Conservation (phyloP, 2,113 vertebrate species). For the Ammospiza nelsoni region DNA sequence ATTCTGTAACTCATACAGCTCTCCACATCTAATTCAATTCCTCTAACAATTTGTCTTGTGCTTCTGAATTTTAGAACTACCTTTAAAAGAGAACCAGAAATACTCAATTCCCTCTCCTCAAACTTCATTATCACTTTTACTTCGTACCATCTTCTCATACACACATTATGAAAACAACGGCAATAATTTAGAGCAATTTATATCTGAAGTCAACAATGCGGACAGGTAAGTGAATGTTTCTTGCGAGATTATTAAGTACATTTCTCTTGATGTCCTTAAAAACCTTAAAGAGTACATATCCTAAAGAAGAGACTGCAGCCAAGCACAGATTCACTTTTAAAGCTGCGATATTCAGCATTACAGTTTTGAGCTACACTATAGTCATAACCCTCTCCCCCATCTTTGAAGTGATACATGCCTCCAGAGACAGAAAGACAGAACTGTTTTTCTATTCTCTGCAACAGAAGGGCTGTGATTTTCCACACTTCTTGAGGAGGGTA, state of each 20-base stretch:
- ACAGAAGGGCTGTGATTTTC: not conserved
- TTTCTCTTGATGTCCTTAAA: not conserved
- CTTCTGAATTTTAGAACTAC: not conserved
- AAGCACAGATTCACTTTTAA: not conserved
- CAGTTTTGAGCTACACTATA: not conserved
- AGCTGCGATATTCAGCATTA: not conserved
- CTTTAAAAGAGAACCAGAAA: not conserved
- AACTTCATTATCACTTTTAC: not conserved
- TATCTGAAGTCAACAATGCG: not conserved
- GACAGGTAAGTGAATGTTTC: not conserved
- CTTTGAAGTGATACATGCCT: not conserved
- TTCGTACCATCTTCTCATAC: not conserved
- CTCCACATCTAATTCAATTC: not conserved
- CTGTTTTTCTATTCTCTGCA: not conserved
- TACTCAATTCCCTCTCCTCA: not conserved
- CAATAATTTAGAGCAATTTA: not conserved
- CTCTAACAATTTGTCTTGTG: not conserved
- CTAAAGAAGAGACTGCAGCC: not conserved
- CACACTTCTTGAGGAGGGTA: not conserved
- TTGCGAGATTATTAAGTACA: not conserved
- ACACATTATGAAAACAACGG: not conserved
- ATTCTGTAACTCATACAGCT: not conserved
- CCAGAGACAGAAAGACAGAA: not conserved
- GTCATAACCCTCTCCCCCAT: not conserved
- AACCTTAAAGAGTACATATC: not conserved